These are phyloP conservation scores for Gonocerus acuteangulatus DNA, from an alignment of 2,888 invertebrate genomes.

Conservation along the genomic window DNA sequence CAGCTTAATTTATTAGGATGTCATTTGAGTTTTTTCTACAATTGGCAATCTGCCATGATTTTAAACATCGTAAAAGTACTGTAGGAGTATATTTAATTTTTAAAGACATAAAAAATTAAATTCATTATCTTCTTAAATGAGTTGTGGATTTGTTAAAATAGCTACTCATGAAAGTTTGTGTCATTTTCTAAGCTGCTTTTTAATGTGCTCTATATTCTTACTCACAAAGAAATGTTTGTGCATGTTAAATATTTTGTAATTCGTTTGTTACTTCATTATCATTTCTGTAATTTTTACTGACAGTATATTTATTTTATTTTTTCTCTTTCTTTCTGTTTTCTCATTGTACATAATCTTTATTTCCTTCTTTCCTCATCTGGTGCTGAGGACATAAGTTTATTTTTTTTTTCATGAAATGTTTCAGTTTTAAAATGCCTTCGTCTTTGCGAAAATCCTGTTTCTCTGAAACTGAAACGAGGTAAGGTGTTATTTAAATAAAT, in stretches of 20 bases:
- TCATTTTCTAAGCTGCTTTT: too few relatives aligned
- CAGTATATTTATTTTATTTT: neutral
- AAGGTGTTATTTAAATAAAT: slow-evolving; percentile 46
- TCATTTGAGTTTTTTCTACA: too few relatives aligned
- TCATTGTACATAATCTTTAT: slow-evolving; percentile 2
- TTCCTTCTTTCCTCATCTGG: neutral
- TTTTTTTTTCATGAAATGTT: slow-evolving; percentile 42
- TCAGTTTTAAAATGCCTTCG: slow-evolving; percentile 88
- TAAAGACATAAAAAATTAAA: too few relatives aligned
- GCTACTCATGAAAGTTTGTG: too few relatives aligned
- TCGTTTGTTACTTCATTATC: neutral
- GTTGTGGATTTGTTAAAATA: too few relatives aligned
- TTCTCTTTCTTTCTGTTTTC: neutral
- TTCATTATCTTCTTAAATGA: too few relatives aligned
- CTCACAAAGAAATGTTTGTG: too few relatives aligned
- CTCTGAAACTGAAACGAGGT: slow-evolving; percentile 85
- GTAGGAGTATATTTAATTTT: too few relatives aligned
- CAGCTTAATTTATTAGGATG: too few relatives aligned
- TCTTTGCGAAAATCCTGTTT: slow-evolving; percentile 82
- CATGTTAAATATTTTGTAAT: neutral
- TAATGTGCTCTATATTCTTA: too few relatives aligned
- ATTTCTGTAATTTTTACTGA: slow-evolving; percentile 6
- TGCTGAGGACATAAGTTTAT: neutral
- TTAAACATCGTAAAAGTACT: too few relatives aligned
- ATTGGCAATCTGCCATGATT: too few relatives aligned